Conservation (phyloP, 2,113 vertebrate species). For the Verasper variegatus region DNA sequence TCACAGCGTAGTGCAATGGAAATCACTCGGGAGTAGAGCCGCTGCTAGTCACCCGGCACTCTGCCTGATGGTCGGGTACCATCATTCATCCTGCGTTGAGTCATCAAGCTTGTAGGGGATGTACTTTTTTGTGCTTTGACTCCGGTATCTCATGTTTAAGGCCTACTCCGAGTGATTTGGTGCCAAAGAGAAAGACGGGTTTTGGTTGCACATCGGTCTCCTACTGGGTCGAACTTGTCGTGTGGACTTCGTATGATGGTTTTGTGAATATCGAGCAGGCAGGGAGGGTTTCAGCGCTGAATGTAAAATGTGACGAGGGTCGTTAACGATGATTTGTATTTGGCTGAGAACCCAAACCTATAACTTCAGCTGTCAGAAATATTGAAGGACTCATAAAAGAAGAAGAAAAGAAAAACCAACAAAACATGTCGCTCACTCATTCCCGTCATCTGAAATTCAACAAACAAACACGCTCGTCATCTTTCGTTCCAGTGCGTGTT, state of each 20-base stretch:
- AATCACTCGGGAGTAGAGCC: not conserved
- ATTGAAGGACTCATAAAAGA: not conserved
- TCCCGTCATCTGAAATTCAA: not conserved
- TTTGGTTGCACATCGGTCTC: slow-evolving; percentile 10
- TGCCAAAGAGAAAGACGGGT: slow-evolving; percentile 49
- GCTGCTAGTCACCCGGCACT: not conserved
- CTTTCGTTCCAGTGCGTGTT: not conserved
- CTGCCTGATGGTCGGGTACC: not conserved
- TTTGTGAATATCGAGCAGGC: not conserved
- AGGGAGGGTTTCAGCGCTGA: not conserved
- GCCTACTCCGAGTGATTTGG: slow-evolving; percentile 4
- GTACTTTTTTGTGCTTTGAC: not conserved
- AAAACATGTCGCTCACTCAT: not conserved
- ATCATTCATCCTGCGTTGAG: slow-evolving; percentile 15
- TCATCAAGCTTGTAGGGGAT: slow-evolving; percentile 21
- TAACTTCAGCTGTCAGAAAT: not conserved
- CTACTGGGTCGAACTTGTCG: slow-evolving; percentile 6
- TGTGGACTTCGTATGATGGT: not conserved
- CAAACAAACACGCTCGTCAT: not conserved
- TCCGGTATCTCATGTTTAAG: slow-evolving; percentile 11
- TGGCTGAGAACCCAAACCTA: not conserved
- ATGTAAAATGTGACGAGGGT: slow-evolving; percentile 10
- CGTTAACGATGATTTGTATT: not conserved
- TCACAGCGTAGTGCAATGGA: slow-evolving; percentile 35
- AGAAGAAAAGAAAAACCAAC: not conserved